Evolutionary conservation across 2,888 invertebrate genomes (phyloP).

Genomic region (Gibbula magus): DNA sequence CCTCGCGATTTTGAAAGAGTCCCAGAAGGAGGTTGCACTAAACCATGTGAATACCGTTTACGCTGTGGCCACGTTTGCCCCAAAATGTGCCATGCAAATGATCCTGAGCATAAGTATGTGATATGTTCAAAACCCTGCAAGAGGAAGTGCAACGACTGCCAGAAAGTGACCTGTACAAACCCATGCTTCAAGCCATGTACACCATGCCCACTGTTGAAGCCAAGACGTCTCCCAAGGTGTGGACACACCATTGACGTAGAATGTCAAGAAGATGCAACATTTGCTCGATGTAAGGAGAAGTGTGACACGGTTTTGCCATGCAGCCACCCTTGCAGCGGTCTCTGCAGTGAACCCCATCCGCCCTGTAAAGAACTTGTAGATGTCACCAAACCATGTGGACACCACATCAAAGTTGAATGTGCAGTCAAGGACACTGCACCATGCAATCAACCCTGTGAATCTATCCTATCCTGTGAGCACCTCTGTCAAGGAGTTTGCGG

Average conservation of each 20-base stretch:
- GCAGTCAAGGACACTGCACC: slow-evolving; percentile 38
- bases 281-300: slow-evolving; percentile 52
- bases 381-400: slow-evolving; percentile 57
- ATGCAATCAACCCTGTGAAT: slow-evolving; percentile 49
- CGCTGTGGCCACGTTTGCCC: slow-evolving; percentile 48
- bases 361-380: slow-evolving; percentile 34
- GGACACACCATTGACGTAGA: slow-evolving; percentile 59
- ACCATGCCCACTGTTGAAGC: slow-evolving; percentile 48
- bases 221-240: slow-evolving; percentile 59
- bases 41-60: slow-evolving; percentile 49
- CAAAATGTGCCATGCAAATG: slow-evolving; percentile 36
- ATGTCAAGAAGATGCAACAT: slow-evolving; percentile 48
- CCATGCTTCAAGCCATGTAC: slow-evolving; percentile 70
- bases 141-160: slow-evolving; percentile 36
- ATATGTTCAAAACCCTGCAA: slow-evolving; percentile 47
- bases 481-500: slow-evolving; percentile 73
- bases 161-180: slow-evolving; percentile 65
- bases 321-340: not conserved
- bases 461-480: slow-evolving; percentile 58
- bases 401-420: slow-evolving; percentile 57
- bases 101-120: slow-evolving; percentile 46
- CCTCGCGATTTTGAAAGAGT: slow-evolving; percentile 52
- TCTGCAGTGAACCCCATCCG: not conserved
- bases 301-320: not conserved
- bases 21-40: slow-evolving; percentile 58